Percentiles rank a stretch among this genome's conserved stretches.
Conservation (phyloP, 2,113 vertebrate species). For the Oenanthe melanoleuca region DNA sequence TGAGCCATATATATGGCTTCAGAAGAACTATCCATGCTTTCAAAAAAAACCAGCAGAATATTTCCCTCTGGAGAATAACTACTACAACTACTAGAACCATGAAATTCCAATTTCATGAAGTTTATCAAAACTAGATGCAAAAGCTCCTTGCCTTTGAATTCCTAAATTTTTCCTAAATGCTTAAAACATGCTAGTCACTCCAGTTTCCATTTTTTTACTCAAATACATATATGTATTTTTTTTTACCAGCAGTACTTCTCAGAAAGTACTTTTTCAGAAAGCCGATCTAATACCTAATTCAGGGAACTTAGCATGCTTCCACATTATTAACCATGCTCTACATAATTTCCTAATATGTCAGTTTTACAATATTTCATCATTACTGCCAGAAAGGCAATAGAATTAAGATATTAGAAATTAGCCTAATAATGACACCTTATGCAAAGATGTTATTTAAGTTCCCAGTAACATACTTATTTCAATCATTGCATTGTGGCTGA, state of each 20-base stretch:
- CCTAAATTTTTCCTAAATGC: neutral
- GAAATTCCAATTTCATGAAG: neutral
- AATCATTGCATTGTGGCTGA: neutral
- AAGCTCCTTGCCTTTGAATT: neutral
- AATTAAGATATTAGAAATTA: neutral
- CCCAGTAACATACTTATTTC: neutral
- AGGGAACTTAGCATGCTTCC: neutral
- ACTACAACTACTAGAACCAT: neutral
- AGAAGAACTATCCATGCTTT: neutral
- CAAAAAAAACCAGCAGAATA: neutral
- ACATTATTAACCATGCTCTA: rapidly evolving
- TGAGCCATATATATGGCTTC: neutral
- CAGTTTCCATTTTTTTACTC: neutral
- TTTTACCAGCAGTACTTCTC: neutral
- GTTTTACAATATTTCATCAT: neutral
- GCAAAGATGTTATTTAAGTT: neutral
- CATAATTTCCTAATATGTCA: neutral
- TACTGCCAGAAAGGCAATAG: neutral
- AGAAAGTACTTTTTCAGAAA: neutral
- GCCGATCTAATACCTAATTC: neutral
- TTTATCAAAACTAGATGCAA: neutral
- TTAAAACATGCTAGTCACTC: neutral
- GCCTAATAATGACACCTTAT: neutral
- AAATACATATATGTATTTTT: rapidly evolving
- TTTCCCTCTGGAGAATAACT: neutral